These are phyloP conservation scores for Euglossa dilemma DNA, from an alignment of 1,140 invertebrate genomes.

Conservation along the genomic window DNA sequence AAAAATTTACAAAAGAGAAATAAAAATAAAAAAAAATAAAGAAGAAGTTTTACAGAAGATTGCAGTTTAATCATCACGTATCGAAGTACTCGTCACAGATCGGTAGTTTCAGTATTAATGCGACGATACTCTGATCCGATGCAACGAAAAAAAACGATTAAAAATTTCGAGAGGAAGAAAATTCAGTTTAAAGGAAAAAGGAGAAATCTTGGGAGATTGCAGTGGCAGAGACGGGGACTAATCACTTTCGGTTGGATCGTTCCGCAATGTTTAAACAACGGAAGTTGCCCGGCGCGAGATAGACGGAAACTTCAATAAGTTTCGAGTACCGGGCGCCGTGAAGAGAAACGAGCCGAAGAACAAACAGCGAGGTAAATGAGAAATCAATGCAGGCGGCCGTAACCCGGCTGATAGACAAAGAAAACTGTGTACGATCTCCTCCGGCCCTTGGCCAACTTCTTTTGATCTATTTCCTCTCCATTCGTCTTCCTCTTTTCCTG, in stretches of 20 bases:
- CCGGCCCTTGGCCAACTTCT: background rate
- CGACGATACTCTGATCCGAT: no score
- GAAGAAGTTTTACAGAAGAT: no score
- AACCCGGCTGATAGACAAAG: background rate
- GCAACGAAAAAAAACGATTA: no score
- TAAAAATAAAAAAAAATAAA: background rate
- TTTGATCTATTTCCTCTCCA: conserved; percentile 21
- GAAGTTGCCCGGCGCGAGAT: conserved; percentile 27
- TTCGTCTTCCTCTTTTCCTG: conserved; percentile 31
- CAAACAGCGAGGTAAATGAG: conserved; percentile 19
- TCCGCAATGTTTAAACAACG: conserved; percentile 34
- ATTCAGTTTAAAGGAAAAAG: background rate
- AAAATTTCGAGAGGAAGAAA: no score
- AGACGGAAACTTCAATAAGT: conserved; percentile 36
- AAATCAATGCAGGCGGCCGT: conserved; percentile 35
- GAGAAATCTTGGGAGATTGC: background rate
- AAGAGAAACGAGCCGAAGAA: conserved; percentile 18
- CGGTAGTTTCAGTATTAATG: no score
- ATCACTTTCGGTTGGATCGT: conserved; percentile 8
- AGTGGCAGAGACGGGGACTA: conserved; percentile 23
- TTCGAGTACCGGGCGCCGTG: background rate
- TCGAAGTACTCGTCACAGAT: no score
- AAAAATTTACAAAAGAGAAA: no score
- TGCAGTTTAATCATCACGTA: no score
- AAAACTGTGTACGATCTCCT: conserved; percentile 31